Evolutionary conservation across 2,113 vertebrate species (phyloP).

Genomic region (Perccottus glenii): DNA sequence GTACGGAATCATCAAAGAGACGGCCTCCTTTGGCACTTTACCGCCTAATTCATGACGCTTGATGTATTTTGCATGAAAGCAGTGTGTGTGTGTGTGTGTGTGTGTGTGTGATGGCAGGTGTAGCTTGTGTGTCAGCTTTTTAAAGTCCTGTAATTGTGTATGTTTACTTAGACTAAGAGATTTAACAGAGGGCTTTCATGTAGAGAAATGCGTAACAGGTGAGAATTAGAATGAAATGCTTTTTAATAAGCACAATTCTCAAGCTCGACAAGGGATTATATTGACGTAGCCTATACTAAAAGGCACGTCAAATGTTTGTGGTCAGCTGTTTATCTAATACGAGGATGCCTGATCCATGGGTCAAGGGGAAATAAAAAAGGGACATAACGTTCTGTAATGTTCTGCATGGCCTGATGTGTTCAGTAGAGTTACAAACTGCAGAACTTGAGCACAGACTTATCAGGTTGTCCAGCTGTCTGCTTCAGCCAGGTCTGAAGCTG

Average conservation of each 20-base stretch:
- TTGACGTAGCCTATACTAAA: neutral
- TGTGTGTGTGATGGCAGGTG: constrained; percentile 3
- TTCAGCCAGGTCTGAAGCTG: constrained; percentile 35
- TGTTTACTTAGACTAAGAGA: neutral
- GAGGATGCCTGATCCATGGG: neutral
- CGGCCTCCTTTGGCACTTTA: constrained; percentile 20
- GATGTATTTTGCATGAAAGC: constrained; percentile 6
- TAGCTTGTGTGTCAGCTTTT: neutral
- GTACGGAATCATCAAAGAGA: constrained; percentile 19
- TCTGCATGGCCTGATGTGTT: constrained; percentile 12
- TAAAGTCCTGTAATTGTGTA: neutral
- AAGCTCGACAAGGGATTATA: neutral
- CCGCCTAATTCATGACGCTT: constrained; percentile 19
- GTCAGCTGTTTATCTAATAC: constrained; percentile 1
- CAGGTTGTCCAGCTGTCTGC: constrained; percentile 61
- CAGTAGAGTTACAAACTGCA: constrained; percentile 26
- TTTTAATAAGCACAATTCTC: constrained; percentile 4
- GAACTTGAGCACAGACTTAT: constrained; percentile 54
- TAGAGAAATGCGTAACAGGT: neutral
- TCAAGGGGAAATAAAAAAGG: constrained; percentile 30
- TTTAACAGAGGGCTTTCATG: neutral
- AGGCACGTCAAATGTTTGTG: neutral
- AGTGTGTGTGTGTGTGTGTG: neutral
- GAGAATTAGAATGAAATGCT: neutral
- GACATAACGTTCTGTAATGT: constrained; percentile 24